Conservation (phyloP, 1,140 invertebrate genomes). For the Coenobita brevimanus region DNA sequence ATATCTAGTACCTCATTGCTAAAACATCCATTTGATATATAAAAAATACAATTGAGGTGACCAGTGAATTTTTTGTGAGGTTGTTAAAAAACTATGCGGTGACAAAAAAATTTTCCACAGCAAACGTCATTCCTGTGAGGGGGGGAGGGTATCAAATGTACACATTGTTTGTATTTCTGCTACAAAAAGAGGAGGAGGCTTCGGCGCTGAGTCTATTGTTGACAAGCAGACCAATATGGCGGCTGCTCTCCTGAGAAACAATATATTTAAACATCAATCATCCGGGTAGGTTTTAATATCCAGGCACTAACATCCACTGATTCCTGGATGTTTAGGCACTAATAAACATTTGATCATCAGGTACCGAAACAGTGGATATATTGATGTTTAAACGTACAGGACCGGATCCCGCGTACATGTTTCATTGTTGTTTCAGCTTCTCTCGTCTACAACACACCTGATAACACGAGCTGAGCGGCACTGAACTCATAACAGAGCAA, state of each 20-base stretch:
- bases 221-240: no score
- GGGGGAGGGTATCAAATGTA: slow-evolving; percentile 20
- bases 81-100: slow-evolving; percentile 26
- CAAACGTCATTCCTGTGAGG: not conserved
- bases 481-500: not conserved
- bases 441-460: not conserved
- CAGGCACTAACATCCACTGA: slow-evolving; percentile 34
- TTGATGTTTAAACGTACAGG: slow-evolving; percentile 33
- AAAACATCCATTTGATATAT: slow-evolving; percentile 30
- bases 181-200: no score
- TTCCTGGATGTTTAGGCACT: slow-evolving; percentile 42
- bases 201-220: no score
- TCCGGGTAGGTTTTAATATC: slow-evolving; percentile 14
- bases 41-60: slow-evolving; percentile 45
- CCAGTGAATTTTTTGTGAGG: slow-evolving; percentile 25
- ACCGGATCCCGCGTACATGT: slow-evolving; percentile 22
- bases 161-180: not conserved
- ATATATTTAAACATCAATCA: slow-evolving; percentile 27
- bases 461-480: not conserved
- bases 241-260: slow-evolving; percentile 26
- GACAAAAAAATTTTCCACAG: slow-evolving; percentile 1
- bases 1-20: slow-evolving; percentile 37
- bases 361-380: slow-evolving; percentile 30
- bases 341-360: slow-evolving; percentile 38
- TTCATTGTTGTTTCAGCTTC: not conserved